A percentile compares a stretch with the other conserved stretches of the same genome.
phyloP scores from a whole-genome alignment of 2,113 vertebrate species.

The Chrysochloris asiatica region DNA sequence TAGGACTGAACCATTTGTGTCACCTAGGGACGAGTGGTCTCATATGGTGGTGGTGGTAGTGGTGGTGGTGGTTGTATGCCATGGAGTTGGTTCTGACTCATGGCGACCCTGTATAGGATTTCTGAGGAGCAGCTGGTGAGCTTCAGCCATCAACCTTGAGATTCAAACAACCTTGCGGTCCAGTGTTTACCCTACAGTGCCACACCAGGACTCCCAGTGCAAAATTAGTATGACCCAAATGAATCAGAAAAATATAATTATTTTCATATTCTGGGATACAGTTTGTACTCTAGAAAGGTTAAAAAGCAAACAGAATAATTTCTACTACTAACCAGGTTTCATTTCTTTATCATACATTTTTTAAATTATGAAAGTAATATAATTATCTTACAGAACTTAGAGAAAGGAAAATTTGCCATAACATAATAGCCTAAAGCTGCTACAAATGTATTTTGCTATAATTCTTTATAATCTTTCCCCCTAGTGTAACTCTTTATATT shows the following conservation, averaged over 20 bases:
- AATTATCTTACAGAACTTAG: slow-evolving; percentile 38
- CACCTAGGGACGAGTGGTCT: neutral
- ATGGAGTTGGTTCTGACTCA: too few species aligned
- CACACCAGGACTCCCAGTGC: too few species aligned
- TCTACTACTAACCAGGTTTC: neutral
- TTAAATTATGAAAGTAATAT: slow-evolving; percentile 9
- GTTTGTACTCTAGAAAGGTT: neutral
- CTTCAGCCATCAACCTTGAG: too few species aligned
- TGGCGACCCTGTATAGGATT: too few species aligned
- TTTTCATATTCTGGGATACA: slow-evolving; percentile 54
- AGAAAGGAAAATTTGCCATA: neutral
- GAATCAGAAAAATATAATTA: slow-evolving; percentile 50
- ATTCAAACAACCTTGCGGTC: too few species aligned
- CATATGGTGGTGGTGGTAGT: too few species aligned
- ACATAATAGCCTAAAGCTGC: slow-evolving; percentile 1
- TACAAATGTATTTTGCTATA: slow-evolving; percentile 42
- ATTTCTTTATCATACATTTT: slow-evolving; percentile 32
- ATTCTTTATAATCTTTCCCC: slow-evolving; percentile 34
- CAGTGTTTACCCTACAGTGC: too few species aligned
- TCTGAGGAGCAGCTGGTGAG: too few species aligned
- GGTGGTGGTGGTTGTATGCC: too few species aligned
- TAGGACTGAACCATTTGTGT: neutral
- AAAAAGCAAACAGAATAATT: slow-evolving; percentile 46
- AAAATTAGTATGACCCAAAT: slow-evolving; percentile 44
- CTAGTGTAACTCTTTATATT: slow-evolving; percentile 3